Percentiles rank a stretch among this genome's conserved stretches.
Evolutionary conservation across 1,140 invertebrate species (phyloP).

Genomic region (Neelides sp.): DNA sequence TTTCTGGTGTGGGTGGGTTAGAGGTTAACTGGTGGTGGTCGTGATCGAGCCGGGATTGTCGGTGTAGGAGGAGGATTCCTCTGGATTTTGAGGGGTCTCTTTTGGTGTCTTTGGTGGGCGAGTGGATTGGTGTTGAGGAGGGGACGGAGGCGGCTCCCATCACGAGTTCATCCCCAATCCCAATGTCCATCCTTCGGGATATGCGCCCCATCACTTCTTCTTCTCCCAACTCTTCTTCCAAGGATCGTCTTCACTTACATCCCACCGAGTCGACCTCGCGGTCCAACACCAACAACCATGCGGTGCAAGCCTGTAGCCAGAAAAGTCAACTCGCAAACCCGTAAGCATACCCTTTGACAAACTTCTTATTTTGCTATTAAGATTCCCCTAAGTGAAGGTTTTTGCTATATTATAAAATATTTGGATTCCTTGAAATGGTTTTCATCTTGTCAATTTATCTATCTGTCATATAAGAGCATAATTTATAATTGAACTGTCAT

Average conservation of each 20-base stretch:
- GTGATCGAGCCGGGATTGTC: not conserved
- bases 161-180: conserved; percentile 19
- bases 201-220: conserved; percentile 13
- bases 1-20: not conserved
- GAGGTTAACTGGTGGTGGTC: not conserved
- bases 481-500: too few relatives aligned
- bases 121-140: conserved; percentile 18
- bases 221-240: conserved; percentile 7
- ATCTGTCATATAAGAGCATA: too few relatives aligned
- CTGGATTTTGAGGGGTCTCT: too few relatives aligned
- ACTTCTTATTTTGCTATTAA: too few relatives aligned
- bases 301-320: conserved; percentile 25
- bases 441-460: too few relatives aligned
- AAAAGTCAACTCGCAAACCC: conserved; percentile 25
- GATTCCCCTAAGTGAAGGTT: too few relatives aligned
- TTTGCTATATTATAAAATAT: too few relatives aligned
- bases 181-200: conserved; percentile 18
- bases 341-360: too few relatives aligned
- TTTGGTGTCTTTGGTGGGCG: conserved; percentile 3
- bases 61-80: not conserved
- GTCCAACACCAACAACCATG: conserved; percentile 8
- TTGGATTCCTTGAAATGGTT: too few relatives aligned
- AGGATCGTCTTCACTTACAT: conserved; percentile 2
- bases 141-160: conserved; percentile 17
- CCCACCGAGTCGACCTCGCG: not conserved